Percentiles rank a stretch among this genome's conserved stretches.
phyloP scores from a whole-genome alignment of 2,797 vertebrate species.

The Aldrovandia affinis region DNA sequence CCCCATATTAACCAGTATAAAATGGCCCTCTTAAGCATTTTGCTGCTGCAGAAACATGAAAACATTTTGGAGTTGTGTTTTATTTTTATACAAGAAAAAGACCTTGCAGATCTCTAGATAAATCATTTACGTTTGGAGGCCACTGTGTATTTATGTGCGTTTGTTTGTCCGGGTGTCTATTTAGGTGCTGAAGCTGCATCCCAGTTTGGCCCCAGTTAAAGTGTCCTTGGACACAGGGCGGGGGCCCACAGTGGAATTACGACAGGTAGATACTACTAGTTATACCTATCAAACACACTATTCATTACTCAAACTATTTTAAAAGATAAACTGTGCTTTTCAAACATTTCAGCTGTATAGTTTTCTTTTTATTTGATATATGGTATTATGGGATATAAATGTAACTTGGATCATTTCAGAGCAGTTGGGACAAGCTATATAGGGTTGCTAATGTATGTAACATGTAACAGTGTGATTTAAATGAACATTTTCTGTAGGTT shows the following conservation, averaged over 20 bases:
- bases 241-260: constrained; percentile 82
- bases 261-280: constrained; percentile 70
- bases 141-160: background rate
- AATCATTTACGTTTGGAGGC: background rate
- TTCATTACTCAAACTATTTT: background rate
- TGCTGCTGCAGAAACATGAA: too few relatives aligned
- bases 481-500: constrained; percentile 70
- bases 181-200: constrained; percentile 94
- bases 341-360: background rate
- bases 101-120: too few relatives aligned
- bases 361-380: background rate
- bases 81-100: too few relatives aligned
- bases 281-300: background rate
- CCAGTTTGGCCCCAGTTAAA: constrained; percentile 89
- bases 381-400: background rate
- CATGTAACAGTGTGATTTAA: too few relatives aligned
- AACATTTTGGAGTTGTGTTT: too few relatives aligned
- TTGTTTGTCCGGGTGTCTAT: constrained; percentile 26
- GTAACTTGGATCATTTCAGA: background rate
- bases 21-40: background rate
- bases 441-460: background rate
- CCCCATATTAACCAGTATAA: background rate
- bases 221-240: constrained; percentile 85
- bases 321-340: background rate
- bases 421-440: background rate